Evolutionary conservation across 2,888 invertebrate genomes (phyloP).

Genomic region (Reticulitermes lucifugus): DNA sequence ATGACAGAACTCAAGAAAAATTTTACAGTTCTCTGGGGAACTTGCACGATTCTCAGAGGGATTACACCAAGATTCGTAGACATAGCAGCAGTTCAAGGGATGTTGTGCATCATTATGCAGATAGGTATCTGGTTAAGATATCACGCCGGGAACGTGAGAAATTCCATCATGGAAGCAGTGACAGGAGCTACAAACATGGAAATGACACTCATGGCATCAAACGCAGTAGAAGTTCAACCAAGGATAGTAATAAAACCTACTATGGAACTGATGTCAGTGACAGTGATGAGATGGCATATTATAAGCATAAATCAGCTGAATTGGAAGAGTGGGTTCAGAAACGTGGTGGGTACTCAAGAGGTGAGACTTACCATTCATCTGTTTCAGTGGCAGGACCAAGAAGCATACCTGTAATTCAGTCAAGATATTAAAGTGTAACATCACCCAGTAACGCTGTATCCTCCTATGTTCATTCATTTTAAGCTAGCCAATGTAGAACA

Average conservation of each 20-base stretch:
- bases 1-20: slow-evolving; percentile 2
- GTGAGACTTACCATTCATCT: slow-evolving; percentile 16
- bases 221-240: not conserved
- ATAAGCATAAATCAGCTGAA: slow-evolving; percentile 12
- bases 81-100: not conserved
- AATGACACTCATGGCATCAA: not conserved
- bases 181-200: slow-evolving; percentile 18
- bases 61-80: not conserved
- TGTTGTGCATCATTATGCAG: not conserved
- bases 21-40: not conserved
- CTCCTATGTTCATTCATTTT: not conserved
- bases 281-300: not conserved
- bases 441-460: not conserved
- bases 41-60: not conserved
- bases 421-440: slow-evolving; percentile 4
- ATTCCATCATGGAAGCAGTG: not conserved
- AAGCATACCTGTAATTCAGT: slow-evolving; percentile 24
- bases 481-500: not conserved
- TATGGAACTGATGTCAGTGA: slow-evolving; percentile 7
- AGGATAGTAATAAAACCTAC: not conserved
- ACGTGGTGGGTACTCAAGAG: slow-evolving; percentile 1
- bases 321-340: not conserved
- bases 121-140: not conserved
- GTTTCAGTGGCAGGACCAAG: not conserved
- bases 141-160: slow-evolving; percentile 9